A percentile compares a stretch with the other conserved stretches of the same genome.
phyloP scores from a whole-genome alignment of 2,113 vertebrate genomes.

The Mustela lutreola region DNA sequence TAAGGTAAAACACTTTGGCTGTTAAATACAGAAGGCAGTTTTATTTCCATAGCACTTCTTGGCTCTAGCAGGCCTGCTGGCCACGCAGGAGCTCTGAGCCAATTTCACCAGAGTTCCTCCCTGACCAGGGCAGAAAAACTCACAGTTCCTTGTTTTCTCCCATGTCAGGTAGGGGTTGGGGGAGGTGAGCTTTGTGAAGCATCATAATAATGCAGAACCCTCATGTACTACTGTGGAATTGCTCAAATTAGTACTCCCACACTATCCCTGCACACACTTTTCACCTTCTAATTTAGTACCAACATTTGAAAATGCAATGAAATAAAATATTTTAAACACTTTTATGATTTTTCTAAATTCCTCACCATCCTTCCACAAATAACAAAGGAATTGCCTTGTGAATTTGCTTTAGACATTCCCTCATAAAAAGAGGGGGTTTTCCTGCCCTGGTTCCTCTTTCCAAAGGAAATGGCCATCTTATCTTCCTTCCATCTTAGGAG shows the following conservation, averaged over 20 bases:
- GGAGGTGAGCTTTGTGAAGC: not conserved
- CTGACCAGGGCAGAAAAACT: not conserved
- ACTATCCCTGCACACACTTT: not conserved
- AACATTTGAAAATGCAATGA: not conserved
- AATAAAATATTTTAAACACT: not conserved
- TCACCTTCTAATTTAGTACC: not conserved
- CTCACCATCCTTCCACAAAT: not conserved
- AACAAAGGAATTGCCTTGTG: not conserved
- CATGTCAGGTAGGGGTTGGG: not conserved
- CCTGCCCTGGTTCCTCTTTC: not conserved
- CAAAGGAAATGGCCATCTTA: not conserved
- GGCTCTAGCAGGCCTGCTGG: fast-evolving
- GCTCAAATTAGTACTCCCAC: not conserved
- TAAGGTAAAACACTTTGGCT: fast-evolving
- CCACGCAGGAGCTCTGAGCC: fast-evolving
- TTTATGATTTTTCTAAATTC: not conserved
- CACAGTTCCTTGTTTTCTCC: not conserved
- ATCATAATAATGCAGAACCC: not conserved
- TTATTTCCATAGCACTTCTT: not conserved
- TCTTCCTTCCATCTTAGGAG: not conserved
- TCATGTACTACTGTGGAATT: not conserved
- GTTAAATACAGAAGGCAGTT: not conserved
- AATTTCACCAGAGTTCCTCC: not conserved
- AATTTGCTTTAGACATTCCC: not conserved
- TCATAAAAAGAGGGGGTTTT: fast-evolving